phyloP scores from a whole-genome alignment of 2,888 invertebrate genomes.

The Beris chalybata region DNA sequence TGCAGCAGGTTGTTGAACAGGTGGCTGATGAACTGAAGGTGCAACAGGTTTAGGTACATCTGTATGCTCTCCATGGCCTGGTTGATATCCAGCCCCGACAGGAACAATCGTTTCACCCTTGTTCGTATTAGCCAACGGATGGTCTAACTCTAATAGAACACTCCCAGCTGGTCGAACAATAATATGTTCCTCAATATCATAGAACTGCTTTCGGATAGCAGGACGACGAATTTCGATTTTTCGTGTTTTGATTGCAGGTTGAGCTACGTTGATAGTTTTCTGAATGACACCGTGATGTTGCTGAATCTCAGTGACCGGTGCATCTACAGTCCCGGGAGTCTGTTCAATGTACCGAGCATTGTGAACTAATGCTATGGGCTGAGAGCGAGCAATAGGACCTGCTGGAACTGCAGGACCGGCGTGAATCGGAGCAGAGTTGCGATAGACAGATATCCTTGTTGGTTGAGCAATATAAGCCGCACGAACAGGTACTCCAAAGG shows the following conservation, averaged over 20 bases:
- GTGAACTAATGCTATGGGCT: slow-evolving; percentile 22
- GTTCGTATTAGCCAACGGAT: slow-evolving; percentile 62
- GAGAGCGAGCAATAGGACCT: slow-evolving; percentile 4
- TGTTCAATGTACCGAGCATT: slow-evolving; percentile 45
- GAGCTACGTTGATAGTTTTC: slow-evolving; percentile 62
- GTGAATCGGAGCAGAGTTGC: neutral
- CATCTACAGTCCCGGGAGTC: slow-evolving; percentile 58
- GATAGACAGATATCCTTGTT: neutral
- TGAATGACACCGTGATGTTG: slow-evolving; percentile 59
- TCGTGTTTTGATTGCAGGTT: slow-evolving; percentile 62
- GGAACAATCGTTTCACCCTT: slow-evolving; percentile 53
- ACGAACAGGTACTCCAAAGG: slow-evolving; percentile 1
- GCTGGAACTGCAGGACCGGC: slow-evolving; percentile 3
- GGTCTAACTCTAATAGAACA: slow-evolving; percentile 63
- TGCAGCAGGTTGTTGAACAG: too few relatives aligned
- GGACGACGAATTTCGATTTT: slow-evolving; percentile 64
- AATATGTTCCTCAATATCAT: slow-evolving; percentile 65
- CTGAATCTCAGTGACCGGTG: slow-evolving; percentile 58
- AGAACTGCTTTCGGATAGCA: slow-evolving; percentile 66
- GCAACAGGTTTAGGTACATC: neutral
- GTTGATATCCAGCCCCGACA: slow-evolving; percentile 39
- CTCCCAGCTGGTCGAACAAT: slow-evolving; percentile 64
- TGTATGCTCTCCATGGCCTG: neutral
- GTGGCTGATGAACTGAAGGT: too few relatives aligned
- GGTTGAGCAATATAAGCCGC: neutral